Evolutionary conservation across 2,797 vertebrate species (phyloP).

Genomic region (Etheostoma nigrum): DNA sequence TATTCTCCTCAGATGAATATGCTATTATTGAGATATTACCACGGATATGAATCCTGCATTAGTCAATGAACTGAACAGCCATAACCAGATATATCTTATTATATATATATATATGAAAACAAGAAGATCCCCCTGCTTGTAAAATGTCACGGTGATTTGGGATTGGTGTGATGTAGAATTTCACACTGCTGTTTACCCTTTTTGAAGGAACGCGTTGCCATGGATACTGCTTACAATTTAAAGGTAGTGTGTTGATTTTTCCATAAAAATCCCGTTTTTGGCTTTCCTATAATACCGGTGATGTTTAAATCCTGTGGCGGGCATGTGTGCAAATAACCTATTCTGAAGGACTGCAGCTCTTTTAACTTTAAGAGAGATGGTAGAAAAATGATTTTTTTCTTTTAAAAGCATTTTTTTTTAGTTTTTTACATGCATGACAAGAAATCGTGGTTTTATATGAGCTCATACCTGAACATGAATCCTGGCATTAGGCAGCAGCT

Average conservation of each 20-base stretch:
- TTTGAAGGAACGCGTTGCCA: conserved; percentile 48
- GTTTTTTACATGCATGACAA: neutral
- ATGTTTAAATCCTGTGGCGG: conserved; percentile 46
- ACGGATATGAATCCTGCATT: conserved; percentile 72
- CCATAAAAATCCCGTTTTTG: conserved; percentile 45
- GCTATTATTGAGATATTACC: conserved; percentile 79
- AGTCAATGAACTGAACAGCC: conserved; percentile 71
- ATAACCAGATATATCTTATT: conserved; percentile 74
- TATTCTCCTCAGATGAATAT: conserved; percentile 74
- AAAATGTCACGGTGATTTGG: conserved; percentile 82
- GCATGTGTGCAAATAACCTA: conserved; percentile 30
- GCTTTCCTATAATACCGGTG: conserved; percentile 31
- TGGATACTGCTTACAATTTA: conserved; percentile 74
- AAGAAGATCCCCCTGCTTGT: conserved; percentile 66
- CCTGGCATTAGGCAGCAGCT: neutral
- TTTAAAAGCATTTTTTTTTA: conserved; percentile 3
- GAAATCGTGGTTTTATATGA: conserved; percentile 11
- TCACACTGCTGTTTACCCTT: conserved; percentile 77
- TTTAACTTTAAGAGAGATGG: neutral
- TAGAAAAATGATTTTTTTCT: neutral
- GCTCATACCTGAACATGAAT: conserved; percentile 6
- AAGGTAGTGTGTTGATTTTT: conserved; percentile 55
- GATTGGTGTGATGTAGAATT: conserved; percentile 80
- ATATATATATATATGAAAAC: conserved; percentile 20
- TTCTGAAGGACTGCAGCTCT: neutral